Evolutionary conservation across 30 jellyfish, hydroid and myxozoan genomes (phyloP), one percentile per base, ranked within the genome.

Genomic region (Euphysa ruthae): DNA sequence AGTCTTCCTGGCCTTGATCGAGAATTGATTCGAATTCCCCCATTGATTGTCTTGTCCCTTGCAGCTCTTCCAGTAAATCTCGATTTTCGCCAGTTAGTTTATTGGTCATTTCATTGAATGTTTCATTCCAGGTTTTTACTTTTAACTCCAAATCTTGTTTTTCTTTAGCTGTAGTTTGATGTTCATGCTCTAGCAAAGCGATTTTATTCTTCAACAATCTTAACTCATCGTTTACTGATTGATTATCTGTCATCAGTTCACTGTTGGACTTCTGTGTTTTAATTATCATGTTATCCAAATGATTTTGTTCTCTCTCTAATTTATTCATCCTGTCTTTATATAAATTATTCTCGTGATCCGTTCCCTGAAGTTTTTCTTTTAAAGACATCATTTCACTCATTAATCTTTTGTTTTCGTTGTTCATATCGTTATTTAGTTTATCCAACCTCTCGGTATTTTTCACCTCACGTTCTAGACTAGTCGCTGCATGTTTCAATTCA

Each of bases 1-100:
- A 68, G 27, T 68, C 80, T 43, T 29, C 55, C 22, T 68, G 80
- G 2, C 80, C 80, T 43, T 68, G 80, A 43, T 68, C 80, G 28
- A 68, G 49, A 13, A 68, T 68, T n/a, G 56, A 16, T 43, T 68
- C 80, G 16, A 68, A 43, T 35, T 68, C 80, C 13, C 75, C 34
- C 25, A 68, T 68, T 1, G 50, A 20, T 3, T 51, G 77, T 43
- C 74, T 26, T 26, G 80, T 19, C 6, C 49, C 43, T 3, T 68
- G 28, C 57, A 68, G 27, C 32, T 68, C 80, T 15, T 68, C 21
- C 0, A 30, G 23, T 7, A 68, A 31, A 23, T 21, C 74, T 13
- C 33, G 19, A 43, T 68, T 68, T 3, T 43, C 78, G 25, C 22
- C 21, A 19, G 46, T 28, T 23, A 68, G 25, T 0, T 50, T 49